Evolutionary conservation across 2,113 vertebrate genomes (phyloP), one percentile per base, ranked within the genome.

Genomic region (Cyanocitta stelleri): DNA sequence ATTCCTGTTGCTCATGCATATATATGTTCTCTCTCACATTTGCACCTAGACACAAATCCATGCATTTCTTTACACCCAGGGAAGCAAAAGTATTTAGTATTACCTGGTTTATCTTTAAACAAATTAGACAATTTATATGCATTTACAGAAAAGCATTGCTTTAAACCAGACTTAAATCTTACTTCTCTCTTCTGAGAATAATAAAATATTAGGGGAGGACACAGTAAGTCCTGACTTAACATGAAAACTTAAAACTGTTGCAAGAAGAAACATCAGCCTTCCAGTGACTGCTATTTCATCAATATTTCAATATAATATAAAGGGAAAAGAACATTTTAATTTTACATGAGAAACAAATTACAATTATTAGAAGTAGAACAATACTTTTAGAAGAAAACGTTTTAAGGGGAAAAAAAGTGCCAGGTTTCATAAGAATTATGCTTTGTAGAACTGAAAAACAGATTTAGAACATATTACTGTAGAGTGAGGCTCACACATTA

Each of bases 301-400:
- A 85, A 68, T 85, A 89, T 93, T 92, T 94, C 46, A 90, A 75
- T 33, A 69, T 24, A 62, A 80, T 24, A 74, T 46, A 74, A 90
- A 63, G 35, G 20, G 35, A 59, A 81, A 75, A 48, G 13, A 68
- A 29, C 67, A 64, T 71, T 92, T 95, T 71, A 71, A 93, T 84
- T 88, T 86, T 78, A 69, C 46, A 89, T 90, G 64, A 90, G 68
- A 86, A 86, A 81, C 13, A 90, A 95, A 84, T 64, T 51, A 86
- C 46, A 78, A 37, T 41, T 86, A 22, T 62, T 91, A 54, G 54
- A 29, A 23, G 7, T 13, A 72, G 59, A 85, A 66, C 20, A 77
- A 79, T 41, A 56, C 7, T 18, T 88, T 33, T 13, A 75, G 15
- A 88, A 77, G 12, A 69, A 92, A 58, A 62, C 9, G 13, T 30